Conservation (phyloP, 2,113 vertebrate species). For the Colinus virginianus region DNA sequence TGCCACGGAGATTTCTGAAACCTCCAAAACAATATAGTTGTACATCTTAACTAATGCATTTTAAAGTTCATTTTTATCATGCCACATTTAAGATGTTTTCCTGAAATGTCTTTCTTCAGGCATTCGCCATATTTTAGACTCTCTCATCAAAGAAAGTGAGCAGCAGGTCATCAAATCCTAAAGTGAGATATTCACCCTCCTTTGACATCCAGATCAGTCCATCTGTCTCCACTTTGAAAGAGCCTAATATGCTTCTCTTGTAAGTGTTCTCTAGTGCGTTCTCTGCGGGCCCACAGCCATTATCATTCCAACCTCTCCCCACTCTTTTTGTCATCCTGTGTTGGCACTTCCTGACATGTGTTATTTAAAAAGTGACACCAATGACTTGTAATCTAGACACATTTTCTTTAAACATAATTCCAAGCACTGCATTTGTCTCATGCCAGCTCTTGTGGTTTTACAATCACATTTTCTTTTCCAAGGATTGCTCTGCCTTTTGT, state of each 20-base stretch:
- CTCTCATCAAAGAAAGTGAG: conserved; percentile 69
- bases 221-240: conserved; percentile 71
- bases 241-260: conserved; percentile 71
- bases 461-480: conserved; percentile 65
- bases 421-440: conserved; percentile 52
- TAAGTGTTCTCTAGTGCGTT: conserved; percentile 69
- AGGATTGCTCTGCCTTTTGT: conserved; percentile 69
- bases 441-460: conserved; percentile 61
- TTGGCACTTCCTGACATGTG: conserved; percentile 73
- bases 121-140: conserved; percentile 62
- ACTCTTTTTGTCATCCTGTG: conserved; percentile 72
- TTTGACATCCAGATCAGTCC: conserved; percentile 72
- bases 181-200: conserved; percentile 72
- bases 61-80: conserved; percentile 38
- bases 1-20: conserved; percentile 55
- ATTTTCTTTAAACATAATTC: conserved; percentile 69
- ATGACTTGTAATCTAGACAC: conserved; percentile 72
- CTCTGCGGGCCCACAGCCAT: conserved; percentile 69
- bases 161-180: conserved; percentile 73
- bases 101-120: conserved; percentile 53
- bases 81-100: conserved; percentile 37
- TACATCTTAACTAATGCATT: conserved; percentile 43
- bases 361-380: conserved; percentile 74
- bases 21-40: conserved; percentile 38
- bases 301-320: conserved; percentile 73